Base-by-base conservation (phyloP, 2,888 invertebrate genomes). In the Abscondita cerata region DNA sequence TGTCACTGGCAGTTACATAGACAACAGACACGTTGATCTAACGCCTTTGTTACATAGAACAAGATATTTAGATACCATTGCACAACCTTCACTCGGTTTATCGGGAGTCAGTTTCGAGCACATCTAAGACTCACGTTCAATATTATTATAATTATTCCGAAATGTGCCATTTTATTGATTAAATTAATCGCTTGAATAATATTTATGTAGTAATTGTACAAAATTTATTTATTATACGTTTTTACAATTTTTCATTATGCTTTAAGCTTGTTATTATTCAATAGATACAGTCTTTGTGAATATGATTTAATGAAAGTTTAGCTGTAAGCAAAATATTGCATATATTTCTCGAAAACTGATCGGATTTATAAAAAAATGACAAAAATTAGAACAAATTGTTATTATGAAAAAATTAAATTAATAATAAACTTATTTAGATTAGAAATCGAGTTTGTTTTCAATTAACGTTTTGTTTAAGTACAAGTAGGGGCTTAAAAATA, bases 21-120 rank as follows among this genome's bases (percentile, higher is more conserved):
- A 91, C 71, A 84, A 88, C 25, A 85, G 89, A 62, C 88, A 89
- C 59, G 83, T 89, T 65, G 91, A 91, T 73, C 88, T 90, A 71
- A 70, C 80, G 9, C 81, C 85, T 31, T 85, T 85, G 4, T 82
- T 89, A 66, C 85, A 89, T 41, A 70, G 78, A 55, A 2, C 25
- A 25, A 25, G 25, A 25, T 72, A 76, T 68, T 73, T 78, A 47
- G 80, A 80, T 55, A 69, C 72, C 9, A 66, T 72, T 11, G 55
- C 69, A 60, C 70, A 72, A 50, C 87, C 86, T 79, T 82, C 82
- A 68, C 85, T 91, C 75, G 90, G 89, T 80, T 84, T 90, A 75
- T 87, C 90, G 75, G 89, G 88, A 68, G 86, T 92, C 65, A 91
- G 90, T 79, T 91, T 91, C 72, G 90, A 90, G 78, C 86, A 89